A percentile compares a stretch with the other conserved stretches of the same genome.
These are phyloP conservation scores for Rhea pennata DNA, from an alignment of 2,113 vertebrate species.

Conservation along the genomic window DNA sequence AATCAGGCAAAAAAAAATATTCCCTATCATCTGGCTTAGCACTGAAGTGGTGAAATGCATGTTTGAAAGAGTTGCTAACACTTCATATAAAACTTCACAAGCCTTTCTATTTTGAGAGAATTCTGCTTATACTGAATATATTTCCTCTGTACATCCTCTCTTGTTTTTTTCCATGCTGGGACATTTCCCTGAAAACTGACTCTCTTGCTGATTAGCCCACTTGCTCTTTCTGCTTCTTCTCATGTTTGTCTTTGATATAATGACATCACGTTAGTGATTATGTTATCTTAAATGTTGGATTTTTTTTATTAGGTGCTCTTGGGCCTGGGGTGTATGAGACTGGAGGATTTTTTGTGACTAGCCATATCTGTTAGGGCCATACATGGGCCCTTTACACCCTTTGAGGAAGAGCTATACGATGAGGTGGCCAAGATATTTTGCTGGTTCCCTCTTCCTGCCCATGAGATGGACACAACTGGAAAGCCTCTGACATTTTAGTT, in stretches of 20 bases:
- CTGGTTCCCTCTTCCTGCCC: neutral
- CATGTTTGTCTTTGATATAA: neutral
- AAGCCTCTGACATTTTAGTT: neutral
- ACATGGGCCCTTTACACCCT: neutral
- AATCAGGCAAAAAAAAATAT: neutral
- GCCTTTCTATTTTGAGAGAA: conserved; percentile 43
- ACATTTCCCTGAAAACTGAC: conserved; percentile 38
- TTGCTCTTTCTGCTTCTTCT: neutral
- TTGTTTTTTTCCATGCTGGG: conserved; percentile 13
- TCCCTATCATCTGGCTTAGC: neutral
- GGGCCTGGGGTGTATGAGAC: neutral
- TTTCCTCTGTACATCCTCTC: neutral
- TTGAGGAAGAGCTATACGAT: neutral
- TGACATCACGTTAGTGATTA: neutral
- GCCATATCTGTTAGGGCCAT: neutral
- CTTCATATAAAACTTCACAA: conserved; percentile 34
- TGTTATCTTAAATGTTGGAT: neutral
- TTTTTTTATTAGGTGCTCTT: neutral
- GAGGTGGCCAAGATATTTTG: neutral
- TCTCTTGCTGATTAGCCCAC: neutral
- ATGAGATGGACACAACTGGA: neutral
- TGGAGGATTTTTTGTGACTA: neutral
- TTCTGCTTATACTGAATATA: conserved; percentile 20
- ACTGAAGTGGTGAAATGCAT: neutral
- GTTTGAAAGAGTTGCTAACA: conserved; percentile 28